phyloP scores from a whole-genome alignment of 2,113 vertebrate species.

The Toxotes jaculatrix region DNA sequence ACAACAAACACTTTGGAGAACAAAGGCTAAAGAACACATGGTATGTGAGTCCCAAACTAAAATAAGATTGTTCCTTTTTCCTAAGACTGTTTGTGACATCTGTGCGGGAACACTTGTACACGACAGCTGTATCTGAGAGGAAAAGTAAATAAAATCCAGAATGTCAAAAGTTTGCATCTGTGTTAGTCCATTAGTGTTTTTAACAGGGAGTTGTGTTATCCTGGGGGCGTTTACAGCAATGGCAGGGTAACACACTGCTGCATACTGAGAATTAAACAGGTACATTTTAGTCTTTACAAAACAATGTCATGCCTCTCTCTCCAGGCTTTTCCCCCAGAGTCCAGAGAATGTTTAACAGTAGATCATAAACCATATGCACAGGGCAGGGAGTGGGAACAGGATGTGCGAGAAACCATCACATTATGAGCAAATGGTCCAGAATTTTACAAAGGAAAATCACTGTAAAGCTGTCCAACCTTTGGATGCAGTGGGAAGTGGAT shows the following conservation, averaged over 20 bases:
- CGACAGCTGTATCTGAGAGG: slow-evolving; percentile 1
- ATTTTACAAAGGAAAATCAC: slow-evolving; percentile 56
- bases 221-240: slow-evolving; percentile 26
- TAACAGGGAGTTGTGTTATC: not conserved
- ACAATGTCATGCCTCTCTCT: not conserved
- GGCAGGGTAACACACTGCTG: not conserved
- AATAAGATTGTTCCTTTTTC: slow-evolving; percentile 27
- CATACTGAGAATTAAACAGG: slow-evolving; percentile 9
- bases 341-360: slow-evolving; percentile 25
- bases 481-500: slow-evolving; percentile 42
- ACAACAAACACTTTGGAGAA: slow-evolving; percentile 48
- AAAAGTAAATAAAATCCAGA: slow-evolving; percentile 39
- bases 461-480: slow-evolving; percentile 46
- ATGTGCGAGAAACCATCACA: slow-evolving; percentile 50
- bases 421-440: slow-evolving; percentile 65
- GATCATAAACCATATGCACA: slow-evolving; percentile 21
- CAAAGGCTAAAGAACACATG: slow-evolving; percentile 47
- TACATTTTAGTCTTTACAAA: slow-evolving; percentile 22
- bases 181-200: not conserved
- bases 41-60: slow-evolving; percentile 37
- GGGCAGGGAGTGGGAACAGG: slow-evolving; percentile 24
- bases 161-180: slow-evolving; percentile 1
- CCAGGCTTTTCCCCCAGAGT: not conserved
- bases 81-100: slow-evolving; percentile 32
- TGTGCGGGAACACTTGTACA: slow-evolving; percentile 10